phyloP scores from a whole-genome alignment of 2,888 invertebrate species.

The Onthophagus sagittarius region DNA sequence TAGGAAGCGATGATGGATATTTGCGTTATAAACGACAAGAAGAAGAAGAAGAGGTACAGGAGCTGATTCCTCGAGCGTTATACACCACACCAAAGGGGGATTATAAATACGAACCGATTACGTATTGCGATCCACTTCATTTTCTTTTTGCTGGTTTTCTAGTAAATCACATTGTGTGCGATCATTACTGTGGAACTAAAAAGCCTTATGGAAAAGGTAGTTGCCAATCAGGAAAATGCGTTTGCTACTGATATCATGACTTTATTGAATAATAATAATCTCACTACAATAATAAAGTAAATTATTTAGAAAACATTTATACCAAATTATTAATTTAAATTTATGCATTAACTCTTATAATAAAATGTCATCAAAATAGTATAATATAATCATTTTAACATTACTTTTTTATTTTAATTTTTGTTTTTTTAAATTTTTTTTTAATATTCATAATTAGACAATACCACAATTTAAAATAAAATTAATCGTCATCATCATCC shows the following conservation, averaged over 20 bases:
- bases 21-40: no score
- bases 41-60: no score
- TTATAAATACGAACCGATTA: background rate
- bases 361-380: no score
- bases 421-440: background rate
- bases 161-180: background rate
- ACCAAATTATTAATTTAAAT: no score
- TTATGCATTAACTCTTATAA: no score
- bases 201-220: background rate
- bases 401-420: background rate
- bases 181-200: background rate
- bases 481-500: slow-evolving; percentile 1
- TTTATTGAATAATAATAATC: background rate
- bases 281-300: background rate
- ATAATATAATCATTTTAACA: no score
- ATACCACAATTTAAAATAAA: background rate
- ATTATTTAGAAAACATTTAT: no score
- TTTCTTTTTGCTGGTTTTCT: background rate
- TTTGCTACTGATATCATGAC: background rate
- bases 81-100: background rate
- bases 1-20: background rate
- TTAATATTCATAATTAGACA: background rate
- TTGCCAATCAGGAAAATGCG: background rate
- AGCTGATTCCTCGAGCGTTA: no score
- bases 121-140: background rate